These are phyloP conservation scores for Trichoplusia ni DNA, from an alignment of 1,140 invertebrate species.

Conservation along the genomic window DNA sequence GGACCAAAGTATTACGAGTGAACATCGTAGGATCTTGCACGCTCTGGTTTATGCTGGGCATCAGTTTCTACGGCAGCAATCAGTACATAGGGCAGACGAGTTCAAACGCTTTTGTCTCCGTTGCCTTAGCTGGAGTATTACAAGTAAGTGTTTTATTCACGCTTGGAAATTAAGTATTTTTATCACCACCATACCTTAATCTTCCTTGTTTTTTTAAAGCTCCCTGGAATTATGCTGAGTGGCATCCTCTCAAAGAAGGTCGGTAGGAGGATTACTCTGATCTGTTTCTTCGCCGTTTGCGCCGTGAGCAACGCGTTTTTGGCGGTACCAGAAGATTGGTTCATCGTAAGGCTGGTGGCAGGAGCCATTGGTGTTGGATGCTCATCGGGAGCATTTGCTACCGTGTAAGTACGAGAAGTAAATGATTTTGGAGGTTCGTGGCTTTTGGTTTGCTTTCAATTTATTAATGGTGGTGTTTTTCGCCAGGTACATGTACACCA, in stretches of 20 bases:
- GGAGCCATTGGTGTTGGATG: slow-evolving; percentile 32
- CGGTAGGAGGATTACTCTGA: slow-evolving; percentile 29
- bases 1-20: slow-evolving; percentile 84
- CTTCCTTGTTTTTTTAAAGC: slow-evolving; percentile 43
- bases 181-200: too few species aligned
- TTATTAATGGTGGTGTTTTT: neutral
- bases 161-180: too few species aligned
- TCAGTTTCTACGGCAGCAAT: slow-evolving; percentile 86
- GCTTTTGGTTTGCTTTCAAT: neutral
- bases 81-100: slow-evolving; percentile 85
- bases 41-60: slow-evolving; percentile 85
- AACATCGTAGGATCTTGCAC: slow-evolving; percentile 85
- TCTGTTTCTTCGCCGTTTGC: slow-evolving; percentile 30
- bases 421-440: neutral
- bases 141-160: slow-evolving; percentile 23
- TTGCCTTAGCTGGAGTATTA: slow-evolving; percentile 82
- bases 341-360: slow-evolving; percentile 32
- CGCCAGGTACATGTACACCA: slow-evolving; percentile 77
- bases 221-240: slow-evolving; percentile 80
- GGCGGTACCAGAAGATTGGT: slow-evolving; percentile 39
- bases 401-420: slow-evolving; percentile 34
- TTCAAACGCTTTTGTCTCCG: slow-evolving; percentile 85
- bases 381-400: slow-evolving; percentile 31
- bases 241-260: slow-evolving; percentile 22
- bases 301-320: slow-evolving; percentile 35